Evolutionary conservation across 2,113 vertebrate genomes (phyloP).

Genomic region (Oenanthe melanoleuca): DNA sequence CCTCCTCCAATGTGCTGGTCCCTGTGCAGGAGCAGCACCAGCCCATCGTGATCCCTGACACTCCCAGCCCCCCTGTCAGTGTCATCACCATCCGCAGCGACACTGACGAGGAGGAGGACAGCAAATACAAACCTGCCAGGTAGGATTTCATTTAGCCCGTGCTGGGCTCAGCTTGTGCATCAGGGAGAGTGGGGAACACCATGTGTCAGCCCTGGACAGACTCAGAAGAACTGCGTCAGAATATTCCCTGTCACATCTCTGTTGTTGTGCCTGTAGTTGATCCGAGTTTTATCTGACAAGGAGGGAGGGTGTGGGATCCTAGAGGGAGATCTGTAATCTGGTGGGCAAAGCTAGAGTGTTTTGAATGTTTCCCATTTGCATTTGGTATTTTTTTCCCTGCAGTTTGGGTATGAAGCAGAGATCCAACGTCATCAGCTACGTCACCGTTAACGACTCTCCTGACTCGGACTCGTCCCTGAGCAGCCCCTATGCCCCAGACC

Average conservation of each 20-base stretch:
- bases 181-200: not conserved
- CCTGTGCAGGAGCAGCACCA: slow-evolving; percentile 84
- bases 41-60: slow-evolving; percentile 96
- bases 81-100: slow-evolving; percentile 99
- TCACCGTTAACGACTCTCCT: slow-evolving; percentile 96
- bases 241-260: not conserved
- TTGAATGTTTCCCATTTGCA: not conserved
- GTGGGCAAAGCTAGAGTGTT: not conserved
- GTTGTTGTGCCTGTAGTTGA: not conserved
- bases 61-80: slow-evolving; percentile 93
- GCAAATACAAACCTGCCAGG: slow-evolving; percentile 86
- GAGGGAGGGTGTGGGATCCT: not conserved
- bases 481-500: slow-evolving; percentile 87
- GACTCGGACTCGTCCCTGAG: slow-evolving; percentile 94
- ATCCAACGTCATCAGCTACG: slow-evolving; percentile 96
- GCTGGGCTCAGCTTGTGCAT: not conserved
- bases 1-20: slow-evolving; percentile 79
- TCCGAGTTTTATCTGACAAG: not conserved
- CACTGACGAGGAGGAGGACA: slow-evolving; percentile 95
- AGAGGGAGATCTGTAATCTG: not conserved
- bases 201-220: not conserved
- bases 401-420: slow-evolving; percentile 88
- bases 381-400: not conserved
- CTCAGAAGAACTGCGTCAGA: not conserved
- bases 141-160: not conserved